Evolutionary conservation across 2,797 vertebrate species (phyloP).

Genomic region (Pipistrellus pygmaeus): DNA sequence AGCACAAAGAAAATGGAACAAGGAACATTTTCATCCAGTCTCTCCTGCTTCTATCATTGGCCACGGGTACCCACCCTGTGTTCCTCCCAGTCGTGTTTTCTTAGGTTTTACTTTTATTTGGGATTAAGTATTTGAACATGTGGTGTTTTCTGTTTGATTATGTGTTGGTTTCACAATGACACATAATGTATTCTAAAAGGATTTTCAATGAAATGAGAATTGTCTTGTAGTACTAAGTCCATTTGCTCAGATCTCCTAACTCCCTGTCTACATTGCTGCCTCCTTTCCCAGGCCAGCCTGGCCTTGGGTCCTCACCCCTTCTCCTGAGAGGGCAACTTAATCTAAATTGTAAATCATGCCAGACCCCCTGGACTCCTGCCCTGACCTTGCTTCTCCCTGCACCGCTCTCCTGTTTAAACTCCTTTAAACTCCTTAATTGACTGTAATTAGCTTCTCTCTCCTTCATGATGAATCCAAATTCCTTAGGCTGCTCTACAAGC

Average conservation of each 20-base stretch:
- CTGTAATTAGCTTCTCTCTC: background rate
- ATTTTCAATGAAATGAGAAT: background rate
- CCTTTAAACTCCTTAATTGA: background rate
- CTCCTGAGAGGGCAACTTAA: background rate
- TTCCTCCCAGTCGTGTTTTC: background rate
- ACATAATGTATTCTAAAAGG: background rate
- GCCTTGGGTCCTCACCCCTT: background rate
- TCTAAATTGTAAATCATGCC: no score
- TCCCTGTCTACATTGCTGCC: background rate
- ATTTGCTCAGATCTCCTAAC: background rate
- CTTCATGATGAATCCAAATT: slow-evolving; percentile 3
- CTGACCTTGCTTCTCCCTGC: background rate
- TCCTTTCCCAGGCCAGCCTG: fast-evolving
- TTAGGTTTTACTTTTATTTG: slow-evolving; percentile 18
- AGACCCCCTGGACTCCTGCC: background rate
- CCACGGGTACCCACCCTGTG: background rate
- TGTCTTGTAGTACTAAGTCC: background rate
- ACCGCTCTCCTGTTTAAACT: background rate
- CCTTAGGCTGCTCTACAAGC: background rate
- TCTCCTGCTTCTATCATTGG: background rate
- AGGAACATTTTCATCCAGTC: background rate
- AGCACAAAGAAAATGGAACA: background rate
- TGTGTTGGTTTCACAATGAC: background rate
- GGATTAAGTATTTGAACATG: background rate
- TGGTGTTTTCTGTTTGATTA: background rate